A percentile compares a stretch with the other conserved stretches of the same genome.
Conservation (phyloP, 2,113 vertebrate genomes). For the Xiphorhynchus elegans region DNA sequence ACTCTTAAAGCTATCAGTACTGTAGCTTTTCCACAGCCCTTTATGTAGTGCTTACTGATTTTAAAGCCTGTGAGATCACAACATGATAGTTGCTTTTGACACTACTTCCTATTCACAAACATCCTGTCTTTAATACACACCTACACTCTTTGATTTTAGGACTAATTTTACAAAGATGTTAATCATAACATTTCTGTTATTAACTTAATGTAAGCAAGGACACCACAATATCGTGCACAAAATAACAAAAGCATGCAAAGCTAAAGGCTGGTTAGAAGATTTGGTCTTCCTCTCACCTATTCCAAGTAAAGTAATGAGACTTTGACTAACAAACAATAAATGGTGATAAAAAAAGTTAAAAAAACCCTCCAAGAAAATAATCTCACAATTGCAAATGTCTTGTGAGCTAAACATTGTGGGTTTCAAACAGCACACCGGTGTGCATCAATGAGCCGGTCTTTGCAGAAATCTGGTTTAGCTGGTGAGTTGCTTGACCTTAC, state of each 20-base stretch:
- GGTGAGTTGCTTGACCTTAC: not conserved
- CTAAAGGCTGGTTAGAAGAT: not conserved
- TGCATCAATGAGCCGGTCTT: not conserved
- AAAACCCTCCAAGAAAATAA: not conserved
- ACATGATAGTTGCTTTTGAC: accelerated
- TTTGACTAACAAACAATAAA: not conserved
- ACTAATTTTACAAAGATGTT: not conserved
- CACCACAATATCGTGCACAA: accelerated
- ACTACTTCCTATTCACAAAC: not conserved
- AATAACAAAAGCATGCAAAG: not conserved
- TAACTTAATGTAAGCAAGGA: not conserved
- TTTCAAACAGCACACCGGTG: not conserved
- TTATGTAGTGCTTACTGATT: not conserved
- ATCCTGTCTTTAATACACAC: not conserved
- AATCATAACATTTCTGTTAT: not conserved
- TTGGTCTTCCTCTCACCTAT: not conserved
- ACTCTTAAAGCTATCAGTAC: not conserved
- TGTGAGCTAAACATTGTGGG: not conserved
- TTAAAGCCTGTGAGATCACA: not conserved
- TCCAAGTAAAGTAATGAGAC: not conserved
- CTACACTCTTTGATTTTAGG: not conserved
- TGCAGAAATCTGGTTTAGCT: not conserved
- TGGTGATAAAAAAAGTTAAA: not conserved
- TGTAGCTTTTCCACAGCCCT: not conserved
- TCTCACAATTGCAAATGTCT: not conserved